Evolutionary conservation across 2,113 vertebrate genomes (phyloP).

Genomic region (Anas platyrhynchos): DNA sequence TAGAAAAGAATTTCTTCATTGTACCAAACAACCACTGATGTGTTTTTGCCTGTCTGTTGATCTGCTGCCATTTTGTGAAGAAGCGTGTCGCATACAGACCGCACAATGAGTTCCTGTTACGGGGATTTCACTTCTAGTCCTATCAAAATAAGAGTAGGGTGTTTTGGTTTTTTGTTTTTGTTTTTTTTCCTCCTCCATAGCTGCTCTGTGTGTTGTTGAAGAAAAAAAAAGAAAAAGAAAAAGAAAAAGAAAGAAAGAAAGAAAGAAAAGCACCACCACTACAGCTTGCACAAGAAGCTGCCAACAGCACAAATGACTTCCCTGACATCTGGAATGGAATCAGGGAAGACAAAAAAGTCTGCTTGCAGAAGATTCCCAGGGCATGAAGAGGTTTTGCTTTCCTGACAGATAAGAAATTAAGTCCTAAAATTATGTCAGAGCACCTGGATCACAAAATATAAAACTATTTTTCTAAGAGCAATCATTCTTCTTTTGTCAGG

Average conservation of each 20-base stretch:
- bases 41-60: neutral
- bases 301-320: slow-evolving; percentile 28
- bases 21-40: neutral
- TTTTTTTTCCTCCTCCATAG: rapidly evolving
- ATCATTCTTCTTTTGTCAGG: neutral
- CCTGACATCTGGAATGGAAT: slow-evolving; percentile 54
- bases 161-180: neutral
- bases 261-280: neutral
- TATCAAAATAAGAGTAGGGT: slow-evolving; percentile 11
- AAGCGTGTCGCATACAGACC: neutral
- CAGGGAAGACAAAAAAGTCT: slow-evolving; percentile 18
- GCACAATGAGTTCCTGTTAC: neutral
- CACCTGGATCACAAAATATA: neutral
- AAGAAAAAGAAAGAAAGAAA: no score
- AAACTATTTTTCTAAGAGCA: neutral
- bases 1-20: neutral
- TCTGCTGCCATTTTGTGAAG: neutral
- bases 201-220: neutral
- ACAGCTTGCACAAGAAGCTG: slow-evolving; percentile 3
- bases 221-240: no score
- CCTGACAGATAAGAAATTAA: neutral
- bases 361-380: slow-evolving; percentile 18
- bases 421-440: neutral
- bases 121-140: neutral
- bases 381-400: neutral